These are phyloP conservation scores for Chiloscyllium plagiosum DNA, from an alignment of 2,113 vertebrate genomes.

Conservation along the genomic window DNA sequence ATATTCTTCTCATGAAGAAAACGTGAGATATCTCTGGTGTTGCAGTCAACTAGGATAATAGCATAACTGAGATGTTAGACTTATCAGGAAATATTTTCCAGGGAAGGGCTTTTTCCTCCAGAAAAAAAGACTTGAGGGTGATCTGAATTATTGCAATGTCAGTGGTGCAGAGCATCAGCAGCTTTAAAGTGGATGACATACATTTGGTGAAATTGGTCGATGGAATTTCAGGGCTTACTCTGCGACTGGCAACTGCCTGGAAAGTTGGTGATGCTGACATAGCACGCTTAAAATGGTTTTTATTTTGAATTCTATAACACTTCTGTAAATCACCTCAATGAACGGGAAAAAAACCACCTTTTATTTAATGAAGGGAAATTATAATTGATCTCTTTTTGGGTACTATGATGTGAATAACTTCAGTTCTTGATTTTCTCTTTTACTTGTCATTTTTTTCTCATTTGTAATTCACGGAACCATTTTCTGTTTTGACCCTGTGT, in stretches of 20 bases:
- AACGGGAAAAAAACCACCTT: neutral
- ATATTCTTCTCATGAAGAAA: neutral
- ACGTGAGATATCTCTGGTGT: neutral
- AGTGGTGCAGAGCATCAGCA: neutral
- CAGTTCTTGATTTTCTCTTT: too few relatives aligned
- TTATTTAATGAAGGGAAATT: neutral
- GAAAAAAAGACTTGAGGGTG: too few relatives aligned
- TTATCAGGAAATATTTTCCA: neutral
- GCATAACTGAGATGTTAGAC: neutral
- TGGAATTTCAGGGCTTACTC: neutral
- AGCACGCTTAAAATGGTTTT: neutral
- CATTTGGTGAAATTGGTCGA: neutral
- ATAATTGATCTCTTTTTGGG: neutral
- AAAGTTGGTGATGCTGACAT: neutral
- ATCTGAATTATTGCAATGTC: neutral
- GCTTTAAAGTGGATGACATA: neutral
- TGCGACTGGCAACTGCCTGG: neutral
- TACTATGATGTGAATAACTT: too few relatives aligned
- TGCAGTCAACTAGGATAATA: neutral
- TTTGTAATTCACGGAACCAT: neutral
- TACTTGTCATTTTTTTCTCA: neutral
- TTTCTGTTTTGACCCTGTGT: neutral
- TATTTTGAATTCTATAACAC: neutral
- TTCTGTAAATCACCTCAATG: neutral
- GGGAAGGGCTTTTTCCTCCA: neutral